A percentile compares a stretch with the other conserved stretches of the same genome.
Conservation (phyloP, 1,140 invertebrate species). For the Drosophila dunni region DNA sequence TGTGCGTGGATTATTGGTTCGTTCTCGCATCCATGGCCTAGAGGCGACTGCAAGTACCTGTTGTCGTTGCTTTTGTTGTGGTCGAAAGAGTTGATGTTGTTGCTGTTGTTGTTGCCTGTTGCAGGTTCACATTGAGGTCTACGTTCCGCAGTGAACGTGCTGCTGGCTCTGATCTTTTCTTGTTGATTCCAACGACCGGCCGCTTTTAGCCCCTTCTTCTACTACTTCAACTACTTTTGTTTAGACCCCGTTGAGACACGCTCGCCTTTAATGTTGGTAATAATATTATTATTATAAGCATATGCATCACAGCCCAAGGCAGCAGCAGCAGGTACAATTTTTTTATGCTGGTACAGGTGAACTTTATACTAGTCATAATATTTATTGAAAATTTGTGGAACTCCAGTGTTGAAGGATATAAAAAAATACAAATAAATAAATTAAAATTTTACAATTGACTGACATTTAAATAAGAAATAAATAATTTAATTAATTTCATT, state of each 20-base stretch:
- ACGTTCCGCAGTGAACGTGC: slow-evolving; percentile 38
- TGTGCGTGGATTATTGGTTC: slow-evolving; percentile 82
- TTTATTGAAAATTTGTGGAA: slow-evolving; percentile 28
- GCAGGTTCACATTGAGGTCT: slow-evolving; percentile 42
- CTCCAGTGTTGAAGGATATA: slow-evolving; percentile 1
- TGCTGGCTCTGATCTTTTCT: slow-evolving; percentile 41
- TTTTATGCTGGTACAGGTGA: slow-evolving; percentile 83
- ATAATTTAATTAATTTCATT: slow-evolving; percentile 5
- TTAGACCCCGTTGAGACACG: slow-evolving; percentile 59
- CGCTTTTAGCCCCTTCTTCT: slow-evolving; percentile 24
- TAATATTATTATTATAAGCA: slow-evolving; percentile 76
- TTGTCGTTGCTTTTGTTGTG: slow-evolving; percentile 75
- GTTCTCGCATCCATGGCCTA: slow-evolving; percentile 70
- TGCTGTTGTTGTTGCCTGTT: slow-evolving; percentile 15
- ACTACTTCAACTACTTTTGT: slow-evolving; percentile 52
- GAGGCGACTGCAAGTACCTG: slow-evolving; percentile 80
- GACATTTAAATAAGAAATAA: background rate
- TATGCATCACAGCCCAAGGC: slow-evolving; percentile 39
- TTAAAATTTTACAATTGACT: background rate
- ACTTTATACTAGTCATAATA: slow-evolving; percentile 15
- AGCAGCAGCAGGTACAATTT: slow-evolving; percentile 73
- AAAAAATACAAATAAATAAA: background rate
- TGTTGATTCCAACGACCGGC: slow-evolving; percentile 55
- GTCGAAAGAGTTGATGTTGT: slow-evolving; percentile 21
- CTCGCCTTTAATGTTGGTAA: slow-evolving; percentile 78